Evolutionary conservation across 1,140 invertebrate species (phyloP), one percentile per base, ranked within the genome.

Genomic region (Eupeodes corollae): DNA sequence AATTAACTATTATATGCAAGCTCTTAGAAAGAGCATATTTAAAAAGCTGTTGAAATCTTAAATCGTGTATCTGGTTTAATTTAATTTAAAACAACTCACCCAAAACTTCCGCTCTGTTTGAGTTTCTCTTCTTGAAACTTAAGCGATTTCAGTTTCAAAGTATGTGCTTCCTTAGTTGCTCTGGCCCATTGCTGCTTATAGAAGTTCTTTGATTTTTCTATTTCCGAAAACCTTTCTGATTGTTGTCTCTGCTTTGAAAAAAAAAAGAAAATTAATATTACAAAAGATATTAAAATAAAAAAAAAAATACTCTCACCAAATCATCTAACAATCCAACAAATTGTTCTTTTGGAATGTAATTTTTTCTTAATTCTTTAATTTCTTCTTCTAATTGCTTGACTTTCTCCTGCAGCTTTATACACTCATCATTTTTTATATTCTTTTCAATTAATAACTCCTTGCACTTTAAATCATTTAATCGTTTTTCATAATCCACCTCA

Each of bases 141-240:
- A 21, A 46, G 51, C 37, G 59, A 49, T 10, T 48, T 48, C 39
- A 59, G 3, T n/a, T 59, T 56, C 0, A 63, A 47, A 9, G 32
- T 42, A 16, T 59, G 57, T 6, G 64, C 43, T 5, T 47, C 52
- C 1, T 48, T 51, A 3, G 50, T 49, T 34, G 47, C 49, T 14
- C 52, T 52, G 1, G 52, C 50, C 54, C 52, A 61, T 38, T 58
- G 51, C n/a, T 50, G 51, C 31, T 60, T 64, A 46, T 62, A 64
- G 3, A 46, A 52, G n/a, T 64, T 53, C 40, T 58, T 59, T 6
- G 55, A 39, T 18, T 50, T 54, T 14, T 52, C 32, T 26, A 64
- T 44, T 12, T 53, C 51, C 11, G 42, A 10, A 38, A 45, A 59
- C 9, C 52, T 51, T 1, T 19, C 32, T 18, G 58, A 56, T 31